Base-by-base conservation (phyloP, 2,797 vertebrate species). In the Pipistrellus nathusii region DNA sequence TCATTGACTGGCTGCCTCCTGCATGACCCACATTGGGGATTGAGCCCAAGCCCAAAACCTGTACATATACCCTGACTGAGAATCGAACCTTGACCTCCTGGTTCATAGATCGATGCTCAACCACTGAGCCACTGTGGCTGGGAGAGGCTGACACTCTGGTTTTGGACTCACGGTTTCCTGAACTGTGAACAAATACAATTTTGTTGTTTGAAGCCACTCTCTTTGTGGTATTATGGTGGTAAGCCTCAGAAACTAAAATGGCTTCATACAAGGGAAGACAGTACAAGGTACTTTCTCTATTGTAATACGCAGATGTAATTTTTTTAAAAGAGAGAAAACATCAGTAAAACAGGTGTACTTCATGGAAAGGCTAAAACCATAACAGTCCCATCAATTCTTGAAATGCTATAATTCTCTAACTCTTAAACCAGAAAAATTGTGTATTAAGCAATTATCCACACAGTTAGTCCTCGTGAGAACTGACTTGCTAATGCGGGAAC, bases 341-440 rank as follows among this genome's bases (percentile, higher is more conserved):
- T n/a, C 6, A 38, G 66, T 10, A 48, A 80, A 76, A 81, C 64
- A 77, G 17, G 35, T 30, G 20, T 55, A 23, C 17, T 48, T 55
- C 55, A 35, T 10, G 32, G 55, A 23, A 75, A 95, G 9, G 20
- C 68, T 62, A 91, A 94, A 95, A 80, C 30, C 48, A 85, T 14
- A 81, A 59, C 23, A 57, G 18, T 27, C 7, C 17, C 23, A 64
- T 78, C 14, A 23, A 3, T 83, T 92, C 38, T 89, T 83, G 20
- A 84, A 89, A 89, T 94, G 84, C 48, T 64, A 0, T 69, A 20
- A 86, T 75, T 90, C 12, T 83, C 55, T 94, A 44, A 80, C 18
- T 71, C 55, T 80, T 85, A 80, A 73, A 38, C 23, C 21, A 59
- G 25, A 68, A 94, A 55, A 83, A 9, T 18, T 51, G 30, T 32